Base-by-base conservation (phyloP, 1,140 invertebrate genomes). In the Triops cancriformis region DNA sequence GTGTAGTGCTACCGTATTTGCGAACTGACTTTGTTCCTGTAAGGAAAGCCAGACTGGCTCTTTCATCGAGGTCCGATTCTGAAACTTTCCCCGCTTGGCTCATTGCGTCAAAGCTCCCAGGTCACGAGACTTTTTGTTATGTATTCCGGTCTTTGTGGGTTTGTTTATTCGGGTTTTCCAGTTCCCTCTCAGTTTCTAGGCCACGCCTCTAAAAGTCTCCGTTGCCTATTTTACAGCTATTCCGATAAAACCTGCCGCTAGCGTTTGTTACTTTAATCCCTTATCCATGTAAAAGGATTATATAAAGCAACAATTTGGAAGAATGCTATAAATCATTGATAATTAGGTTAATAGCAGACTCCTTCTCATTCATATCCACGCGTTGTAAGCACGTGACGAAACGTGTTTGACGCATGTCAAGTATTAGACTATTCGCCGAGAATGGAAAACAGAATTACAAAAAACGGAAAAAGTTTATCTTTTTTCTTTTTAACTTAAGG, bases 1-100 rank as follows among this genome's bases (percentile, higher is more conserved):
- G 51, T 64, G 51, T 23, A 12, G 51, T 64, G 51, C 51, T 64
- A 64, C 51, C 51, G 51, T 64, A 64, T 64, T 64, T 64, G 51
- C 51, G 51, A 23, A 64, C 51, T 64, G 51, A 64, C 51, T 64
- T 64, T 9, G 51, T 64, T 64, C 51, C 51, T 64, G 51, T 14
- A 6, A 64, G 51, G n/a, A 64, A 64, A 64, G 51, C 14, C 5
- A 64, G 14, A 64, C 51, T 64, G 51, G 51, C 51, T 23, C 6
- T 64, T 64, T 64, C 51, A 14, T 64, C 51, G 10, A 64, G 23
- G 14, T 64, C 51, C 6, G 51, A 23, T 12, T 23, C 23, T 6
- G 51, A 64, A 11, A 64, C 51, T 64, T 64, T 64, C n/a, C 18
- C 51, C 51, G 51, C 3, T 64, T 64, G 51, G 51, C 51, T 64